These are phyloP conservation scores for Azorinus chamasolen DNA, from an alignment of 2,888 invertebrate genomes.

Conservation along the genomic window DNA sequence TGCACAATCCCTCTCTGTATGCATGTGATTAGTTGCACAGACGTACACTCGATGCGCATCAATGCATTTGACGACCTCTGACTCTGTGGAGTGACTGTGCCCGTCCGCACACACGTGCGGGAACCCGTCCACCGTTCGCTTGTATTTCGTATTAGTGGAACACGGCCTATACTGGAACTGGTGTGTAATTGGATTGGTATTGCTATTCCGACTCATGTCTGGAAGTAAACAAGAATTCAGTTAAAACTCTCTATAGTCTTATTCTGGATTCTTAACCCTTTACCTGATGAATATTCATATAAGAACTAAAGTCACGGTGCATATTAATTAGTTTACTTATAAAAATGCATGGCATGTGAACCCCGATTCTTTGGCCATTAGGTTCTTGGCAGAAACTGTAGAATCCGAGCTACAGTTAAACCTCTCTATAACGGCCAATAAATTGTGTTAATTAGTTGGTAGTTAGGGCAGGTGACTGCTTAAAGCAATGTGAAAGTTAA, in stretches of 20 bases:
- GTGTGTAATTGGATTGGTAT: slow-evolving; percentile 17
- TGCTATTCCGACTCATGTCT: slow-evolving; percentile 40
- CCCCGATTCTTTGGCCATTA: too few relatives aligned
- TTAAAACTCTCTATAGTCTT: background rate
- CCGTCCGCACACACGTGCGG: slow-evolving; percentile 60
- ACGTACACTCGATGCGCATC: slow-evolving; percentile 59
- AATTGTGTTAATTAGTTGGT: too few relatives aligned
- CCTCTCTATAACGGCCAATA: too few relatives aligned
- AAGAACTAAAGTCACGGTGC: too few relatives aligned
- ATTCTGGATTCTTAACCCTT: too few relatives aligned
- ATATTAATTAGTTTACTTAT: too few relatives aligned
- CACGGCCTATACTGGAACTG: background rate
- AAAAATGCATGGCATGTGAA: too few relatives aligned
- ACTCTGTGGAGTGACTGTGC: slow-evolving; percentile 48
- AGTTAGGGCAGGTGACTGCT: too few relatives aligned
- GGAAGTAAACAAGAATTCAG: background rate
- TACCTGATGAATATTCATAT: too few relatives aligned
- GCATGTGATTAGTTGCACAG: slow-evolving; percentile 57
- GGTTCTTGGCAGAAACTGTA: too few relatives aligned
- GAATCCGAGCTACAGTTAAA: too few relatives aligned
- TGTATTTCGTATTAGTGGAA: background rate
- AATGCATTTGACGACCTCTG: slow-evolving; percentile 50
- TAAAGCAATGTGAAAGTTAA: too few relatives aligned
- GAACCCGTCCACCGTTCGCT: slow-evolving; percentile 38
- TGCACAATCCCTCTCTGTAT: slow-evolving; percentile 38